Base-by-base conservation (phyloP, 2,113 vertebrate genomes). In the Tinamus guttatus region DNA sequence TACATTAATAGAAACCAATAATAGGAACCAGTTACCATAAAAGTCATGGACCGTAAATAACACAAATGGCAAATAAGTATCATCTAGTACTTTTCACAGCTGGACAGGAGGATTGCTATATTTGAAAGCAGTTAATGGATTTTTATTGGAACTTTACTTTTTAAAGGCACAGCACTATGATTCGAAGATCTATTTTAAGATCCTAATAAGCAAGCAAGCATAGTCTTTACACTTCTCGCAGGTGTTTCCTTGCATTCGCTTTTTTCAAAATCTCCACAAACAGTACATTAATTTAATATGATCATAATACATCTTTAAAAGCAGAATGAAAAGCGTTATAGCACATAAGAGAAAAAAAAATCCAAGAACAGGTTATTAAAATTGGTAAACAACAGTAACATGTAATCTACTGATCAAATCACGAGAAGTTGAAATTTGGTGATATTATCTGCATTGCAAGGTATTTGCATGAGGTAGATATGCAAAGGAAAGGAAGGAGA, bases 1-100 rank as follows among this genome's bases (percentile, higher is more conserved):
- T 98, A 99, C 98, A 99, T 99, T 99, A 98, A 98, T 98, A 99
- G 98, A 99, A 99, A 99, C 98, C 98, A 98, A 99, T 99, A 99
- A 99, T 98, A 99, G 98, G 98, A 99, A 98, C 98, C 98, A 98
- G 98, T 98, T 99, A 98, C 98, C 98, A 98, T 99, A 99, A 99
- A 99, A 98, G 98, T 98, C 98, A 98, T 97, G 97, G 98, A 98
- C 98, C 97, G 98, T 99, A 99, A 99, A 99, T 99, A 99, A 99
- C 98, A 99, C 98, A 99, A 99, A 99, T 99, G 98, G 98, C 98
- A 98, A 98, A 99, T 98, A 98, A 98, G 98, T 98, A 98, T 99
- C 98, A 98, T 98, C 97, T 97, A 98, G 98, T 98, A 97, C 98
- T 98, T 98, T 98, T 98, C 97, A 97, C 98, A 98, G 98, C 98